Base-by-base conservation (phyloP, 2,888 invertebrate genomes). In the Acleris cristana region DNA sequence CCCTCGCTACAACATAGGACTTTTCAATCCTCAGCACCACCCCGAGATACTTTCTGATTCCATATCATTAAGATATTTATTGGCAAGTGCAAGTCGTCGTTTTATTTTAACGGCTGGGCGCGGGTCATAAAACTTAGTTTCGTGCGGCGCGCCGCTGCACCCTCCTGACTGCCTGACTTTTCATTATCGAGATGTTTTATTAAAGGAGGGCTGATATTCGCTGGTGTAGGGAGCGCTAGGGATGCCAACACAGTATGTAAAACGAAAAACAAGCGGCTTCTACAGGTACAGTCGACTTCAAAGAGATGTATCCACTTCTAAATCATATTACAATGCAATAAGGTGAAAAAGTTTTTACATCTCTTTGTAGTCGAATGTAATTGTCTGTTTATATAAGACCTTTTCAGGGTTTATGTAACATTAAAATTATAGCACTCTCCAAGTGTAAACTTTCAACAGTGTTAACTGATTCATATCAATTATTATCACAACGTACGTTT, bases 151-250 rank as follows among this genome's bases (percentile, higher is more conserved):
- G 88, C 87, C 89, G 90, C 86, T 82, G 87, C 87, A 90, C 92
- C 92, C 92, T 89, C 90, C 81, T 86, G 89, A 92, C 90, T 87
- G 89, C 81, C 92, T 92, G 92, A 92, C 92, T 92, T 92, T 92
- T 92, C 92, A 92, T 92, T 92, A 92, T 92, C 92, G 92, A 92
- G 92, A 92, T 92, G 92, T 92, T 92, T 92, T 92, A 92, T 92
- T 91, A 91, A 92, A 88, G 88, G 74, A 88, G 91, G 89, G 82
- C 79, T 74, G 84, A 81, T 83, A 79, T 73, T 73, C 71, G 79
- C 62, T 80, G 77, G 74, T 75, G 72, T 80, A 83, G 87, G 90
- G 85, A 79, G 70, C 65, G 71, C 72, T 84, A 92, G 91, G 91
- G 92, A 75, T 89, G 84, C 76, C 82, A 80, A 75, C n/a, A 44